Percentiles rank a stretch among this genome's conserved stretches.
These are phyloP conservation scores for Eumacrocentrus americanus DNA, from an alignment of 2,888 invertebrate genomes.

Conservation along the genomic window DNA sequence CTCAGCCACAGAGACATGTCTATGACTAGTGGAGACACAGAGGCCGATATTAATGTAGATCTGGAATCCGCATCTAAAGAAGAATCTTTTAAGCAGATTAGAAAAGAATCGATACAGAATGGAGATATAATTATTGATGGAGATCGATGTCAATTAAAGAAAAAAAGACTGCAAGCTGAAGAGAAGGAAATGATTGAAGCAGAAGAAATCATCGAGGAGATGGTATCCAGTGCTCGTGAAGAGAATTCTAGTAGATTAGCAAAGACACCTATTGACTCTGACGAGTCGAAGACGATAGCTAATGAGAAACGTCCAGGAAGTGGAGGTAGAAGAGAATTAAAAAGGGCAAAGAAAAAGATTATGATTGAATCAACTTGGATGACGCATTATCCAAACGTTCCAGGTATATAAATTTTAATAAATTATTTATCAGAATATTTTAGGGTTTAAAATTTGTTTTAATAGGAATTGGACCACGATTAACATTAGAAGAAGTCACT, in stretches of 20 bases:
- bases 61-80: conserved; percentile 46
- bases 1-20: conserved; percentile 26
- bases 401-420: conserved; percentile 42
- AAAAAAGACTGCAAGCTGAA: conserved; percentile 15
- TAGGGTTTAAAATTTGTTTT: neutral
- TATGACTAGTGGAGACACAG: conserved; percentile 45
- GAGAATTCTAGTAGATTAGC: conserved; percentile 22
- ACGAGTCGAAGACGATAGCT: conserved; percentile 8
- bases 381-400: conserved; percentile 48
- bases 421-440: conserved; percentile 11
- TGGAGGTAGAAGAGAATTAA: conserved; percentile 34
- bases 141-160: conserved; percentile 20
- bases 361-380: conserved; percentile 32
- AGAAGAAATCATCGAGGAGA: conserved; percentile 22
- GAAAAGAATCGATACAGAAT: conserved; percentile 9
- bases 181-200: conserved; percentile 26
- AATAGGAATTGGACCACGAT: conserved; percentile 54
- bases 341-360: conserved; percentile 37
- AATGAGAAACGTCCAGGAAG: conserved; percentile 9
- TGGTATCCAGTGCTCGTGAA: conserved; percentile 23
- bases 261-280: conserved; percentile 13
- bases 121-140: conserved; percentile 22
- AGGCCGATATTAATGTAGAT: conserved; percentile 49
- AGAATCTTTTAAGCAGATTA: conserved; percentile 32
- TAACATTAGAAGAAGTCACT: conserved; percentile 51